Percentiles rank a stretch among this genome's conserved stretches.
Conservation (phyloP, 2,113 vertebrate species). For the Nothoprocta pentlandii region DNA sequence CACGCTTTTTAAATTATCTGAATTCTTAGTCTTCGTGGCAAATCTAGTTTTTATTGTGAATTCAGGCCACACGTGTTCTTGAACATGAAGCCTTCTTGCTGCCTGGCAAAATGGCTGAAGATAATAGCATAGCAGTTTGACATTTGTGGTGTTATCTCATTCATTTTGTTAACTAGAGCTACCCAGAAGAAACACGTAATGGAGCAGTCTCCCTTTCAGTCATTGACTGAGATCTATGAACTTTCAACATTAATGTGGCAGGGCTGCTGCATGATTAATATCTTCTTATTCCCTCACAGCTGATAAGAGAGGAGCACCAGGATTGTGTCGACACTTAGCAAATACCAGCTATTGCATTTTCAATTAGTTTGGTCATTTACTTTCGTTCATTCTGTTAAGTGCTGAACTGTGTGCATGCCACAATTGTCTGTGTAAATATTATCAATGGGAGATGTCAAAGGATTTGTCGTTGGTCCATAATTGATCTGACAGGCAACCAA, state of each 20-base stretch:
- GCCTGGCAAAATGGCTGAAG: conserved; percentile 27
- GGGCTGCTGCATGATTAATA: conserved; percentile 52
- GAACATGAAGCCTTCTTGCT: conserved; percentile 14
- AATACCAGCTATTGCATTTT: neutral
- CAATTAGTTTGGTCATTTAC: neutral
- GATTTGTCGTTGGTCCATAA: neutral
- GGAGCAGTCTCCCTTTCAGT: conserved; percentile 21
- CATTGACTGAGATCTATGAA: conserved; percentile 49
- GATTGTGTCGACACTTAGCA: neutral
- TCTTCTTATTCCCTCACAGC: conserved; percentile 26
- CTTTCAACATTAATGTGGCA: conserved; percentile 31
- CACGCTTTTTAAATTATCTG: neutral
- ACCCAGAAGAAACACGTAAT: conserved; percentile 16
- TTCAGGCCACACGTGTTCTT: conserved; percentile 27
- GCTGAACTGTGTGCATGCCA: neutral
- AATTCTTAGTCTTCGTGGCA: neutral
- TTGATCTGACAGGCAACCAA: neutral
- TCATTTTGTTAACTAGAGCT: conserved; percentile 67
- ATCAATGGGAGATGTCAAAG: neutral
- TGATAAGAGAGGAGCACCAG: neutral
- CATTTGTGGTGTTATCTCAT: conserved; percentile 52
- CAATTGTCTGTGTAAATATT: neutral
- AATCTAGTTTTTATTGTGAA: conserved; percentile 32
- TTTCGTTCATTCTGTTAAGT: neutral
- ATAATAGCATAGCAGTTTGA: conserved; percentile 50